Evolutionary conservation across 2,113 vertebrate species (phyloP).

Genomic region (Felis catus): F.catus_Fca126_mat1.0 CM031414.1:110338501-110339000

Average conservation of each 20-base stretch:
- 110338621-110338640: not conserved
- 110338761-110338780: no score
- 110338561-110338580: not conserved
- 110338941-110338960: not conserved
- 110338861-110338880: no score
- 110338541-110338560: not conserved
- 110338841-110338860: no score
- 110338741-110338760: no score
- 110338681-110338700: not conserved
- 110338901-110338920: no score
- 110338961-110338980: not conserved
- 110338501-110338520: conserved; percentile 19
- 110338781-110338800: no score
- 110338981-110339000: not conserved
- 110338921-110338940: no score
- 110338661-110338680: not conserved
- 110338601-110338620: not conserved
- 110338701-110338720: conserved; percentile 20
- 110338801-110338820: no score
- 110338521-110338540: conserved; percentile 12
- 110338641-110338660: not conserved
- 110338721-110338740: not conserved
- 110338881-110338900: no score
- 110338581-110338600: not conserved
- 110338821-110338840: no score